Base-by-base conservation (phyloP, 2,888 invertebrate genomes). In the Helicoverpa assulta region DNA sequence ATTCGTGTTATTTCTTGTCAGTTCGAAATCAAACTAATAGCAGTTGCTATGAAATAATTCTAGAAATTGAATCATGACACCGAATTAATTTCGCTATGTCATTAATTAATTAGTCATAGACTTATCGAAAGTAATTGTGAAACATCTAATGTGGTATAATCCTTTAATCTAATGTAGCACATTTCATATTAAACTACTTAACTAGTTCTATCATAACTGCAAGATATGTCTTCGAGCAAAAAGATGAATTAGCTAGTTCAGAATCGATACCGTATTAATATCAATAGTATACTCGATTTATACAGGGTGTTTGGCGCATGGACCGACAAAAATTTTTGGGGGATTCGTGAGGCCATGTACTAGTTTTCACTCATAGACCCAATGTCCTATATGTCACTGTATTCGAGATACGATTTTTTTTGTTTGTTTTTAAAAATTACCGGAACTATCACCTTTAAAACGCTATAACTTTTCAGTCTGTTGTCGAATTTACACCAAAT, bases 1-100 rank as follows among this genome's bases (percentile, higher is more conserved):
- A 64, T 72, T 33, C 29, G 51, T n/a, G 40, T 21, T 61, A 18
- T n/a, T 54, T 19, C 2, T 59, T 54, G 63, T 63, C 53, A 56
- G 54, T 47, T 43, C 16, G 7, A 62, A 60, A n/a, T 5, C 5
- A 43, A 6, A 18, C 43, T 6, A 33, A 33, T 12, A n/a, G 21
- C 56, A 29, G 52, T 62, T 43, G 8, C 43, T 55, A 64, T 8
- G 14, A 61, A 53, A 66, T 73, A 58, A 51, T 56, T 62, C 21
- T 50, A 73, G n/a, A 65, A 66, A 73, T 57, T 53, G 5, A 54
- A 67, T 71, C 57, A 52, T 56, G 21, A n/a, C 18, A 50, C 53
- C 19, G 10, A 47, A 26, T 40, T 53, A 21, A 57, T 43, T 52
- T 37, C 3, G 57, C 29, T 43, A 33, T 19, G 16, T 72, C 21